Evolutionary conservation across 2,888 invertebrate genomes (phyloP).

Genomic region (Limenitis camilla): DNA sequence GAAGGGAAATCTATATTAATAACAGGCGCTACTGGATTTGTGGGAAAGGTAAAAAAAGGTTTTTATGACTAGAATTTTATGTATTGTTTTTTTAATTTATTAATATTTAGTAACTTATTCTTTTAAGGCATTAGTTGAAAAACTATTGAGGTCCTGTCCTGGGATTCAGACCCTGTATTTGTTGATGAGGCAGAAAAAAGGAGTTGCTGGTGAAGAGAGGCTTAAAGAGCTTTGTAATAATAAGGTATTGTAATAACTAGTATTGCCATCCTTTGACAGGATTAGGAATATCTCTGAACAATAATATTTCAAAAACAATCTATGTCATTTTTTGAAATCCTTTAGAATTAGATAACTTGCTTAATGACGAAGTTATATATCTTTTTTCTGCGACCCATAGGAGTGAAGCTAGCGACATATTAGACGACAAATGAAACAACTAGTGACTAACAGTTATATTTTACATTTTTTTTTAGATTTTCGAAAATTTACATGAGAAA

Average conservation of each 20-base stretch:
- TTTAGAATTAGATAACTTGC: too few species aligned
- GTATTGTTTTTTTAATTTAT: neutral
- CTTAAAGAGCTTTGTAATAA: conserved; percentile 65
- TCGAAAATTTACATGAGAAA: conserved; percentile 66
- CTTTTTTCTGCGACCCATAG: too few species aligned
- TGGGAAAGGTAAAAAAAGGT: conserved; percentile 52
- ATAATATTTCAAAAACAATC: too few species aligned
- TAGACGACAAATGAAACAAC: too few species aligned
- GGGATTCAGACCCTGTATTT: conserved; percentile 17
- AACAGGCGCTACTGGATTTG: conserved; percentile 88
- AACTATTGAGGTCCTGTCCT: conserved; percentile 15
- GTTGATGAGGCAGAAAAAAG: conserved; percentile 47
- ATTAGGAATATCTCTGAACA: too few species aligned
- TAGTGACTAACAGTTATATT: neutral
- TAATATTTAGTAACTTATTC: neutral
- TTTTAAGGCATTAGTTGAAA: conserved; percentile 20
- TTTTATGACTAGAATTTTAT: neutral
- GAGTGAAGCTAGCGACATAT: too few species aligned
- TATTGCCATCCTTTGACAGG: too few species aligned
- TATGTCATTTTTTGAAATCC: too few species aligned
- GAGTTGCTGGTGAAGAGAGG: conserved; percentile 74
- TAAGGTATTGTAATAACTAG: conserved; percentile 30
- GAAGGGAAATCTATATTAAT: conserved; percentile 73
- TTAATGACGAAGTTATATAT: too few species aligned
- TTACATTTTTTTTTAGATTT: conserved; percentile 53